Base-by-base conservation (phyloP, 2,888 invertebrate genomes). In the Eilema griseolum region DNA sequence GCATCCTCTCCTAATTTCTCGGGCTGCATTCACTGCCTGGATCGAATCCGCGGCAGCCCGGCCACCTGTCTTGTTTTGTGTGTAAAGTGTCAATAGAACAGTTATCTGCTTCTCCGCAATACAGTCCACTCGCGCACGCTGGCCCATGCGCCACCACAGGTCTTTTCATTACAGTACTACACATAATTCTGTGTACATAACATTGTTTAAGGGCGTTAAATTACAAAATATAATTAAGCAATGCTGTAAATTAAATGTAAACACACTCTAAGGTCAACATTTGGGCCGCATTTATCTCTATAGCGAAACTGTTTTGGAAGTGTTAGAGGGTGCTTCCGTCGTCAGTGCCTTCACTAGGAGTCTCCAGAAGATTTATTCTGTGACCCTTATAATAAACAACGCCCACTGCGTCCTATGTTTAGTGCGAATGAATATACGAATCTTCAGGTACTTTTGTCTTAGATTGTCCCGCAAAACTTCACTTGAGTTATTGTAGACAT, bases 361-460 rank as follows among this genome's bases (percentile, higher is more conserved):
- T 83, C 83, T 77, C 70, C 71, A 63, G 59, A 77, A 90, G 93
- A 94, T 94, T 94, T 93, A 94, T 92, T 88, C 75, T 73, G 83
- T 85, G 89, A 87, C 91, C 92, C 90, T 80, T 73, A 83, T 86
- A 81, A 90, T 93, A 92, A 92, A 91, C 91, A 89, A 92, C 90
- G 90, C 90, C 90, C 89, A 82, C 77, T 74, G 80, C 83, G 77
- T 71, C 75, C 77, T 79, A 76, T 77, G 80, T 83, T 83, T 77
- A 75, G 82, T 62, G 70, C 61, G 66, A 71, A 73, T 72, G 73
- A 59, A 59, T 59, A 69, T 71, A 74, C 79, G 77, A 77, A 82
- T 83, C 83, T 83, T 76, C 67, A 79, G 72, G 69, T 64, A 75
- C 74, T 72, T 60, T 66, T 79, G 81, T 81, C 75, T 81, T 68